Evolutionary conservation across 1,140 invertebrate species (phyloP).

Genomic region (Cherax quadricarinatus): DNA sequence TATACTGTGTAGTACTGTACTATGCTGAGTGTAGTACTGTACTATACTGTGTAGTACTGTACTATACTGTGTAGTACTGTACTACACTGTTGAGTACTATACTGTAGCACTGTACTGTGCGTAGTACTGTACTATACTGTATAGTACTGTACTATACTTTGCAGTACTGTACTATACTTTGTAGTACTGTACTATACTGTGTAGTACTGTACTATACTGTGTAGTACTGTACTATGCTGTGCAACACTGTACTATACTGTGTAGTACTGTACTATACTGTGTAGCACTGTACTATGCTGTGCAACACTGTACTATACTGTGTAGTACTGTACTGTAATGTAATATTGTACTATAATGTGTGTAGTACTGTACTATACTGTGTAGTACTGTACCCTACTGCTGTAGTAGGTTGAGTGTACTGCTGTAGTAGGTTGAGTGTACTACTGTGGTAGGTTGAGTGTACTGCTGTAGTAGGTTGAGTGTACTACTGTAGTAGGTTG

Average conservation of each 20-base stretch:
- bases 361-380: constrained; percentile 49
- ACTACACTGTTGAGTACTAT: too few species aligned
- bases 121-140: constrained; percentile 67
- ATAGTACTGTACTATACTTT: constrained; percentile 60
- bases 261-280: constrained; percentile 64
- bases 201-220: too few species aligned
- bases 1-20: not conserved
- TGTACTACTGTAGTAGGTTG: constrained; percentile 36
- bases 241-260: constrained; percentile 71
- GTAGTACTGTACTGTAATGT: constrained; percentile 50
- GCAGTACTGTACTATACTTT: constrained; percentile 41
- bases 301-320: constrained; percentile 61
- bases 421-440: constrained; percentile 49
- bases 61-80: constrained; percentile 70
- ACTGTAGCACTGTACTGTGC: too few species aligned
- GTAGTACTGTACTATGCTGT: constrained; percentile 71
- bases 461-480: constrained; percentile 47
- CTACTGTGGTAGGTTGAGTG: constrained; percentile 62
- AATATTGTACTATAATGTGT: not conserved
- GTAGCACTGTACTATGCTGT: constrained; percentile 70
- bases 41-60: constrained; percentile 59
- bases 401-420: constrained; percentile 27
- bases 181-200: not conserved
- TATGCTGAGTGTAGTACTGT: too few species aligned
- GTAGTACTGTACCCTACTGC: constrained; percentile 69